Evolutionary conservation across 2,113 vertebrate genomes (phyloP).

Genomic region (Blennius ocellaris): DNA sequence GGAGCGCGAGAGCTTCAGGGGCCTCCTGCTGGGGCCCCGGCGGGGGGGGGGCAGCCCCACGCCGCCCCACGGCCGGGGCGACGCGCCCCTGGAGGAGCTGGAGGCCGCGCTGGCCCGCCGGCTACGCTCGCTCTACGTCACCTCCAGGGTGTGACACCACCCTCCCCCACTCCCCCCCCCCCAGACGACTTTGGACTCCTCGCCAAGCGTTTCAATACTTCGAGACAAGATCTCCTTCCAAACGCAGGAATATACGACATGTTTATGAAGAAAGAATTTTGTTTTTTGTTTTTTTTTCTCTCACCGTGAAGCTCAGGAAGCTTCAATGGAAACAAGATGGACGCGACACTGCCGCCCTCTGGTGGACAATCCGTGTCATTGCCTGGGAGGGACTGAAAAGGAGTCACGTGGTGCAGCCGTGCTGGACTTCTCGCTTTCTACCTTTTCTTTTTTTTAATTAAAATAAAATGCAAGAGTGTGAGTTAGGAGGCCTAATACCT

Average conservation of each 20-base stretch:
- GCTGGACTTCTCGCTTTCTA: conserved; percentile 63
- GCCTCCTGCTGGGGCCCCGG: conserved; percentile 87
- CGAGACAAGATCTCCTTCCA: neutral
- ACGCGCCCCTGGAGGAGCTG: conserved; percentile 88
- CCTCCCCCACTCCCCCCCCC: no score
- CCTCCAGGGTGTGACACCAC: conserved; percentile 93
- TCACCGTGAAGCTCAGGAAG: conserved; percentile 53
- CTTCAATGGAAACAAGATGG: conserved; percentile 29
- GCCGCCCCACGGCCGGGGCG: conserved; percentile 73
- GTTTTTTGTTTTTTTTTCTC: conserved; percentile 15
- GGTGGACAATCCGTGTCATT: conserved; percentile 49
- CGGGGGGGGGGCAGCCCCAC: conserved; percentile 67
- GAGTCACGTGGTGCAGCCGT: conserved; percentile 28
- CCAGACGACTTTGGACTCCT: no score
- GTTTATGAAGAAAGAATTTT: conserved; percentile 12
- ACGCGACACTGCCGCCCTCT: conserved; percentile 67
- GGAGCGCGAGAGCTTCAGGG: conserved; percentile 90
- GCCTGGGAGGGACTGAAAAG: conserved; percentile 8
- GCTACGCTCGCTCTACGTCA: conserved; percentile 89
- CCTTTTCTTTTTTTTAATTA: neutral
- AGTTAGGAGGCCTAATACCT: conserved; percentile 7
- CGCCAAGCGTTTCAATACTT: conserved; percentile 26
- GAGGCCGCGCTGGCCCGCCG: conserved; percentile 87
- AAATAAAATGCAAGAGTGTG: conserved; percentile 23
- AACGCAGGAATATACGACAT: conserved; percentile 10